phyloP scores from a whole-genome alignment of 2,888 invertebrate genomes.

The Balanococcus diminutus region DNA sequence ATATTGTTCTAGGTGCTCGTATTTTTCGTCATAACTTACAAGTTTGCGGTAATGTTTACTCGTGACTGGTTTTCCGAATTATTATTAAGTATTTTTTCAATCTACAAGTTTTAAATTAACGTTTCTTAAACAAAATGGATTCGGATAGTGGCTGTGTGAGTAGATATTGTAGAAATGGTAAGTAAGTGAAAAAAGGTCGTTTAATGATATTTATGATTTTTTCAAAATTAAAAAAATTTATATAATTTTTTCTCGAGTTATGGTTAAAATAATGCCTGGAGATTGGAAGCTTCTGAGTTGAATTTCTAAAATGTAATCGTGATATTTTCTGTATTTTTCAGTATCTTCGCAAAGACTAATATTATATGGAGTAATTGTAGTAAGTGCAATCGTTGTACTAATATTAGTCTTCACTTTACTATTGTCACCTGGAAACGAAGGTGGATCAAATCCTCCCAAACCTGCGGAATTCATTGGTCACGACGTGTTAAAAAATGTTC shows the following conservation, averaged over 20 bases:
- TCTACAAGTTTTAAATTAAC: background rate
- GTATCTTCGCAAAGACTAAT: constrained; percentile 25
- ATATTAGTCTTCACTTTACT: constrained; percentile 39
- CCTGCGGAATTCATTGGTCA: background rate
- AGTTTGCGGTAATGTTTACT: background rate
- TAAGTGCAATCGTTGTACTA: background rate
- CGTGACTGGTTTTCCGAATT: no score
- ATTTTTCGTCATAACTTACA: background rate
- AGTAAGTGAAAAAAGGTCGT: background rate
- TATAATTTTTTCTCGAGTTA: no score
- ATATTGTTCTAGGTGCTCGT: no score
- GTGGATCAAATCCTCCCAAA: background rate
- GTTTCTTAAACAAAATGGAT: background rate
- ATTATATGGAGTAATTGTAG: constrained; percentile 1
- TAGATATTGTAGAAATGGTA: constrained; percentile 40
- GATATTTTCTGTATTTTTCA: background rate
- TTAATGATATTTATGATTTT: background rate
- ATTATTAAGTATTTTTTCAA: no score
- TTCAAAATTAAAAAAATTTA: no score
- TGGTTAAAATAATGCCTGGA: no score
- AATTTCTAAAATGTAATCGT: background rate
- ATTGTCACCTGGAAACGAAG: background rate
- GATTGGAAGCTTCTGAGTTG: no score
- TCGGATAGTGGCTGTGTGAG: background rate
- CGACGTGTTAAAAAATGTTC: constrained; percentile 34